These are phyloP conservation scores for Anseranas semipalmata DNA, from an alignment of 2,113 vertebrate genomes.

Conservation along the genomic window DNA sequence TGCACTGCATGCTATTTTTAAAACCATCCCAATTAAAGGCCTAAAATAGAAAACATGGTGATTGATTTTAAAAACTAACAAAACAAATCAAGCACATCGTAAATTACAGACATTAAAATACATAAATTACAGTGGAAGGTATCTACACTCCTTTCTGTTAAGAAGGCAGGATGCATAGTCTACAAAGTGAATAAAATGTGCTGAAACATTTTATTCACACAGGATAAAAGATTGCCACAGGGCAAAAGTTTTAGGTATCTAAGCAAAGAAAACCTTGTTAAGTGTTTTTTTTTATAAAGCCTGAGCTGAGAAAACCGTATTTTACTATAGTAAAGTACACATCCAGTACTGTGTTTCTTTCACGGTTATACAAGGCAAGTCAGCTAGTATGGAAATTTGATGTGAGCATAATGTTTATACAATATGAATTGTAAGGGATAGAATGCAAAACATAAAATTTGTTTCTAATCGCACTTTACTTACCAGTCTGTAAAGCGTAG, in stretches of 20 bases:
- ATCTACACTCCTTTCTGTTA: background rate
- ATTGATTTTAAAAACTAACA: constrained; percentile 19
- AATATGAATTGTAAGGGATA: background rate
- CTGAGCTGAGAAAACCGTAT: background rate
- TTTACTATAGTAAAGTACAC: background rate
- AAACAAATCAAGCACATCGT: background rate
- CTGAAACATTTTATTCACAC: background rate
- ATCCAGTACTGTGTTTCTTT: background rate
- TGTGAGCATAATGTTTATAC: background rate
- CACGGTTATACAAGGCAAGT: background rate
- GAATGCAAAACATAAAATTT: background rate
- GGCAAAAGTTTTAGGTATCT: background rate
- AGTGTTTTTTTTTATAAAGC: background rate
- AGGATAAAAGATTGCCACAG: background rate
- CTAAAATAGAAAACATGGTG: constrained; percentile 6
- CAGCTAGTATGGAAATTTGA: background rate
- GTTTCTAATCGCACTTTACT: background rate
- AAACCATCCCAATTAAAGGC: background rate
- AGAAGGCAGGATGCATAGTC: background rate
- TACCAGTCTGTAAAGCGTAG: background rate
- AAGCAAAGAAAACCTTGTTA: background rate
- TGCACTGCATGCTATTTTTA: background rate
- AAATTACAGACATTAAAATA: constrained; percentile 5
- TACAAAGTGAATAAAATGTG: background rate
- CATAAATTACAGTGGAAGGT: background rate